Evolutionary conservation across 1,140 invertebrate genomes (phyloP).

Genomic region (Panonychus citri): DNA sequence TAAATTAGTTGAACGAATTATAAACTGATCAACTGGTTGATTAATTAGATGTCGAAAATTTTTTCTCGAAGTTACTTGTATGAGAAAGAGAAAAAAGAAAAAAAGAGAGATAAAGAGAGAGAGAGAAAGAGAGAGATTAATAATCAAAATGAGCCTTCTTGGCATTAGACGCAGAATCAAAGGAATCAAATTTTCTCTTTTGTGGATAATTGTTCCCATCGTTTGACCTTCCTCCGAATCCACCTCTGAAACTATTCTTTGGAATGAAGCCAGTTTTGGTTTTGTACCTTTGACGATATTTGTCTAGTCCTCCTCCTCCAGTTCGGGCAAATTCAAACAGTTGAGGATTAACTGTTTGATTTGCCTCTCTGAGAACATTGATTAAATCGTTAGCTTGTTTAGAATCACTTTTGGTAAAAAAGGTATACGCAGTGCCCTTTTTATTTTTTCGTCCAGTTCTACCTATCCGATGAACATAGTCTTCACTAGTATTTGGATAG

Average conservation of each 20-base stretch:
- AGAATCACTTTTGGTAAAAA: slow-evolving; percentile 44
- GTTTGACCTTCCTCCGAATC: neutral
- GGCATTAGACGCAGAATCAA: too few relatives aligned
- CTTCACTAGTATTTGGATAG: slow-evolving; percentile 91
- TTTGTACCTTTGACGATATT: neutral
- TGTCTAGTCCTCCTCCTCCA: neutral
- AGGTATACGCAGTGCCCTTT: slow-evolving; percentile 90
- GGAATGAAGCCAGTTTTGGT: neutral
- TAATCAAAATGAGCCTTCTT: too few relatives aligned
- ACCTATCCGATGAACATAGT: slow-evolving; percentile 97
- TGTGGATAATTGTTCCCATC: too few relatives aligned
- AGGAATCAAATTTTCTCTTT: too few relatives aligned
- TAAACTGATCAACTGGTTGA: too few relatives aligned
- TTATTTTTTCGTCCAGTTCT: slow-evolving; percentile 67
- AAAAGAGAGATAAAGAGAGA: too few relatives aligned
- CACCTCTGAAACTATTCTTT: neutral
- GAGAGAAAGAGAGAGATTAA: too few relatives aligned
- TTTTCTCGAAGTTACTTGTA: too few relatives aligned
- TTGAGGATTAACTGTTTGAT: slow-evolving; percentile 39
- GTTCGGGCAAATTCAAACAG: slow-evolving; percentile 24
- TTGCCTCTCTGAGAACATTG: slow-evolving; percentile 24
- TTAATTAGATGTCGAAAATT: too few relatives aligned
- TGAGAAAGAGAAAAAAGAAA: too few relatives aligned
- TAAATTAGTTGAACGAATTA: too few relatives aligned
- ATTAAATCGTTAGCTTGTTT: slow-evolving; percentile 20